phyloP scores from a whole-genome alignment of 2,888 invertebrate genomes.

The Limenitis camilla region DNA sequence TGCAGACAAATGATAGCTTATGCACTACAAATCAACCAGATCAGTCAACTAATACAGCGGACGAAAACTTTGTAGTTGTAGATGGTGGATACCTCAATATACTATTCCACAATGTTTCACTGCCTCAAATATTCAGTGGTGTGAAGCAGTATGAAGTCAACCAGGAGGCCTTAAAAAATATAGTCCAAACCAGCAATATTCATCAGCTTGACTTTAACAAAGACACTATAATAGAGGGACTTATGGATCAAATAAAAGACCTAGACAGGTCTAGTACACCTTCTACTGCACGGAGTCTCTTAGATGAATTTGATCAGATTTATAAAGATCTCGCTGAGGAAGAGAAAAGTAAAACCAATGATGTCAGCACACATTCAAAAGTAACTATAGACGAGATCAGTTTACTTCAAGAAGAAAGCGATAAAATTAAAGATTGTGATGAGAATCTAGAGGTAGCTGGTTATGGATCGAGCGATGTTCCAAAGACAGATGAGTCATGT shows the following conservation, averaged over 20 bases:
- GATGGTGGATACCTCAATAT: conserved; percentile 65
- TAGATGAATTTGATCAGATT: conserved; percentile 62
- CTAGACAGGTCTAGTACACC: conserved; percentile 44
- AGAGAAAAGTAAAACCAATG: conserved; percentile 29
- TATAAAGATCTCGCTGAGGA: conserved; percentile 47
- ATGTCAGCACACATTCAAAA: no score
- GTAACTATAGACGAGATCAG: conserved; percentile 23
- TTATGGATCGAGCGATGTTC: conserved; percentile 4
- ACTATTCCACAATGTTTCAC: conserved; percentile 51
- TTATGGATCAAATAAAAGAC: conserved; percentile 54
- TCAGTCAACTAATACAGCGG: conserved; percentile 37
- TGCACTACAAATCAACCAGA: conserved; percentile 26
- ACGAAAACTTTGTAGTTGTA: conserved; percentile 53
- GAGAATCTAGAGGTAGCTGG: background rate
- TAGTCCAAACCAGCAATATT: conserved; percentile 48
- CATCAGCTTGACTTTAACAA: conserved; percentile 35
- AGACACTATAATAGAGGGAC: conserved; percentile 40
- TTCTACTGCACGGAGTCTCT: conserved; percentile 62
- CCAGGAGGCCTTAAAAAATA: conserved; percentile 56
- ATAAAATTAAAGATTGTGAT: conserved; percentile 13
- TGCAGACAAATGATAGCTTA: conserved; percentile 51
- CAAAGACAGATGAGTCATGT: conserved; percentile 19
- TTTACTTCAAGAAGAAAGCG: background rate
- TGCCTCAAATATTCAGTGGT: conserved; percentile 59
- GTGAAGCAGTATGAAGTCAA: conserved; percentile 66